Evolutionary conservation across 2,797 vertebrate species (phyloP), one percentile per base, ranked within the genome.

Genomic region (Ataeniobius toweri): DNA sequence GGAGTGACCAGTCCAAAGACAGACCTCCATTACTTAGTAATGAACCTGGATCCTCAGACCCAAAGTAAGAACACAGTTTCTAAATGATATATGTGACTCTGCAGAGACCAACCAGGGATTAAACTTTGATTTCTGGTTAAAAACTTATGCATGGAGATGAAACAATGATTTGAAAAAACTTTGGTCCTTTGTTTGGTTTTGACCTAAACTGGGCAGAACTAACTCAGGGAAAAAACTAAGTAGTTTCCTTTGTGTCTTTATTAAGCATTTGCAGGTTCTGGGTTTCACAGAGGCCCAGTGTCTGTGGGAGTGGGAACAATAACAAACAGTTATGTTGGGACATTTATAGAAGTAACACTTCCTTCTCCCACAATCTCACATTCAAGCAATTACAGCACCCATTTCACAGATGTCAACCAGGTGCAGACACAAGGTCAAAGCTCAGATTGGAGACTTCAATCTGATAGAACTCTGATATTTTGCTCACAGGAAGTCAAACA

Each of bases 1-100:
- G 53, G 53, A 56, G 53, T n/a, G 53, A 56, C 53, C 2, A 22
- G 53, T 56, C 53, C 22, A 56, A 0, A 3, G 3, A 3, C 0
- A 0, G 24, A 1, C 8, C 8, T 56, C 53, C 24, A n/a, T 7
- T 0, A 0, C 10, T 56, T 22, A n/a, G 53, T 56, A 9, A 0
- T 10, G 53, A 56, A 56, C 53, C 53, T 24, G 53, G 24, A 24
- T 22, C 53, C 8, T 56, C 53, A 56, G 51, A 53, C 20, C 1
- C 51, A 53, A 3, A 56, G 53, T 56, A 56, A 56, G 53, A 56
- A 56, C 24, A 20, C 53, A 56, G 53, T 56, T 56, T 56, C 53
- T 56, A 56, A 56, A 7, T 56, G 7, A 10, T 56, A 9, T 5
- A 20, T 56, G 55, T n/a, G 55, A 56, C 3, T 56, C 55, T 56